Base-by-base conservation (phyloP, 1,140 invertebrate genomes). In the Bradysia coprophila region DNA sequence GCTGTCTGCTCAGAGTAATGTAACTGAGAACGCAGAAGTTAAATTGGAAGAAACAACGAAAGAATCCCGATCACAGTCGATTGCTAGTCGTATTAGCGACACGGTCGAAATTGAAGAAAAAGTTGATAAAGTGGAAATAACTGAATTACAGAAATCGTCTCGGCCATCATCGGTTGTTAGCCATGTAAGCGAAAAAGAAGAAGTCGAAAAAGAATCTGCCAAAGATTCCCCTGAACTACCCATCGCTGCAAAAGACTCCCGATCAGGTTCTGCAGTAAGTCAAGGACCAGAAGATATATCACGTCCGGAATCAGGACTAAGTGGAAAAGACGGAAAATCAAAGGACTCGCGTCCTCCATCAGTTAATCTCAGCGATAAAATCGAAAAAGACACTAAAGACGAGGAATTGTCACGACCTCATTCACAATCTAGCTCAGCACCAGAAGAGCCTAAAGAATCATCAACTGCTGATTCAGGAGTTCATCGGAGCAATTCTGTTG, bases 111-210 rank as follows among this genome's bases (percentile, higher is more conserved):
- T 19, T 13, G 19, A 23, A 33, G 31, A 45, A 18, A 15, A 22
- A 4, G 16, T 53, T 9, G 53, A 53, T 19, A 52, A 53, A 22
- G 15, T 20, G n/a, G 28, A 16, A 9, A 43, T 2, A 21, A 34
- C 23, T n/a, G n/a, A n/a, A n/a, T n/a, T n/a, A n/a, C n/a, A 5
- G 15, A 16, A 19, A 3, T 36, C 2, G 13, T 37, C 21, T 18
- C 15, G 19, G n/a, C 36, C 36, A 37, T 9, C 36, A 13, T 37
- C 36, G 21, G 10, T 6, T 11, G 38, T 15, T 5, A 21, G 19
- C 9, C 38, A 39, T 19, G 38, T 21, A 6, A 39, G 38, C 16
- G 38, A 9, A 15, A 39, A 39, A 39, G 38, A 39, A 8, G 21
- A 5, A 4, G 4, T 11, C 8, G 11, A 19, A 39, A 11, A 18